Evolutionary conservation across 1,140 invertebrate species (phyloP).

Genomic region (Condylostylus longicornis): DNA sequence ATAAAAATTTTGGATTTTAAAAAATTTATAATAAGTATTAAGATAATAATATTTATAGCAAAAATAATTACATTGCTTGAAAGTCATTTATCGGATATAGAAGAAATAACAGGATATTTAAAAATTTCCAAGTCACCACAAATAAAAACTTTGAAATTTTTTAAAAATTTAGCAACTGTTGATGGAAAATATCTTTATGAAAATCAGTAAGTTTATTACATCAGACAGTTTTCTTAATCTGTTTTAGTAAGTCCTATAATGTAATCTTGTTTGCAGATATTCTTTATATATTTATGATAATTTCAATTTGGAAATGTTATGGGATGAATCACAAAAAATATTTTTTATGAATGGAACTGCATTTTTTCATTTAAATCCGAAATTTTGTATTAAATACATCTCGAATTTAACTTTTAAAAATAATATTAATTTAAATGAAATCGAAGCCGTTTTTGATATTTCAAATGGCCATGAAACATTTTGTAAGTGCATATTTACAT

Average conservation of each 20-base stretch:
- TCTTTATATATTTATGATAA: conserved; percentile 71
- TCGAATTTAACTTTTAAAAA: conserved; percentile 19
- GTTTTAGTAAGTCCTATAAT: background rate
- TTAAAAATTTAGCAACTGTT: conserved; percentile 38
- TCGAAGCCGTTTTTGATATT: conserved; percentile 59
- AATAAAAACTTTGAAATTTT: conserved; percentile 60
- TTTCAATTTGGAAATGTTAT: conserved; percentile 78
- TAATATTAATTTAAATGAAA: conserved; percentile 32
- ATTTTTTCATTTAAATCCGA: conserved; percentile 89
- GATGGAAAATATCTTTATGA: conserved; percentile 17
- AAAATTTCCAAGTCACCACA: conserved; percentile 62
- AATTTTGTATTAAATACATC: conserved; percentile 69
- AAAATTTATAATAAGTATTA: background rate
- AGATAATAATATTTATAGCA: conserved; percentile 3
- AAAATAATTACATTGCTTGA: conserved; percentile 38
- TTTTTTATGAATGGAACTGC: conserved; percentile 43
- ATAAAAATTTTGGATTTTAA: too few species aligned
- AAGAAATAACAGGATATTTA: conserved; percentile 62
- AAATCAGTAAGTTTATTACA: conserved; percentile 12
- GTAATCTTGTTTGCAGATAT: conserved; percentile 33
- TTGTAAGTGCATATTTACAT: conserved; percentile 45
- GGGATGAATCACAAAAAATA: conserved; percentile 50
- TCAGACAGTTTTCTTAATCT: background rate
- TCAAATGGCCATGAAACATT: conserved; percentile 88
- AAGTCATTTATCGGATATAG: conserved; percentile 52